Conservation (phyloP, 1,140 invertebrate genomes). For the Temnothorax nylanderi region DNA sequence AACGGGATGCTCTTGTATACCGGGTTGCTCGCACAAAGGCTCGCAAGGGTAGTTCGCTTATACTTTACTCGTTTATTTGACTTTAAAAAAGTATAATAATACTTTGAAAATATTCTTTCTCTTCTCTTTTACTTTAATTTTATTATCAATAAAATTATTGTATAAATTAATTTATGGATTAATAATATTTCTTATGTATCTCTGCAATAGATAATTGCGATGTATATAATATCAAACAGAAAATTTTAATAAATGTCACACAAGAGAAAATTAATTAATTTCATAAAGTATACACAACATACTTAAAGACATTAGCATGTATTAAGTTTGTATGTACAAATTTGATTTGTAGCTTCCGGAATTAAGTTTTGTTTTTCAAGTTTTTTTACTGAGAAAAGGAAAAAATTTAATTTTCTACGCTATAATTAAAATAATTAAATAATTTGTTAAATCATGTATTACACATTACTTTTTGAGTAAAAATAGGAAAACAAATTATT, state of each 20-base stretch:
- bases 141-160: background rate
- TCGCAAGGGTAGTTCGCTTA: background rate
- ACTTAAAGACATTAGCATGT: background rate
- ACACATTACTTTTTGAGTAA: background rate
- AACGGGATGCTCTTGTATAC: constrained; percentile 55
- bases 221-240: background rate
- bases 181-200: background rate
- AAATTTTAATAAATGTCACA: background rate
- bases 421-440: background rate
- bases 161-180: background rate
- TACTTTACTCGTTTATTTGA: background rate
- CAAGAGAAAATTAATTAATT: background rate
- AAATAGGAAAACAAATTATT: background rate
- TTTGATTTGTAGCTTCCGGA: background rate
- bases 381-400: background rate
- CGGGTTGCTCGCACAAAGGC: constrained; percentile 69
- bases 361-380: background rate
- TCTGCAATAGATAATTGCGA: background rate
- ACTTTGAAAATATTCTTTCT: background rate
- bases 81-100: background rate
- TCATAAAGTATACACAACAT: background rate
- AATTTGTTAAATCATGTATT: constrained; percentile 13
- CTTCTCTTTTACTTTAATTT: background rate
- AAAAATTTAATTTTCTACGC: background rate
- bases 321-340: background rate